Evolutionary conservation across 2,797 vertebrate genomes (phyloP).

Genomic region (Diplodus puntazzo): DNA sequence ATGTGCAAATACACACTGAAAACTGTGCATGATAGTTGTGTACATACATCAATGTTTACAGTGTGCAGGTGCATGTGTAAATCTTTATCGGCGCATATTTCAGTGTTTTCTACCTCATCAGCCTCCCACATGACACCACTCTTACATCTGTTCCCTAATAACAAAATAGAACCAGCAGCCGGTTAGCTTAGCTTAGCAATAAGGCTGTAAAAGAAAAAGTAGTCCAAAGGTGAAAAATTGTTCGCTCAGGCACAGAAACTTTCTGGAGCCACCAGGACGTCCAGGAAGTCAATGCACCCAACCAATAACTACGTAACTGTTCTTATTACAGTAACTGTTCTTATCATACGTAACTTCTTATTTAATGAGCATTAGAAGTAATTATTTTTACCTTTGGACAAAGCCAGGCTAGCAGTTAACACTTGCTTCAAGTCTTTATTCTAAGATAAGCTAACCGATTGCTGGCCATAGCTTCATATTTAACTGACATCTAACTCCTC

Average conservation of each 20-base stretch:
- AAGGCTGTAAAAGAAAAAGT: background rate
- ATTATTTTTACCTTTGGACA: background rate
- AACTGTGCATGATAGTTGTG: too few species aligned
- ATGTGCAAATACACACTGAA: too few species aligned
- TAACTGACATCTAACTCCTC: background rate
- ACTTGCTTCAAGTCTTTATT: background rate
- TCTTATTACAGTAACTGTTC: too few species aligned
- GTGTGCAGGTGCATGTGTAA: too few species aligned
- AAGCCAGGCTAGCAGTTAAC: background rate
- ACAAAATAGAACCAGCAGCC: background rate
- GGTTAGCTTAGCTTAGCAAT: conserved; percentile 15
- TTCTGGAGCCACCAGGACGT: background rate
- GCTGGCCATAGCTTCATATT: background rate
- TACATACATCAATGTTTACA: too few species aligned
- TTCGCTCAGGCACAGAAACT: background rate
- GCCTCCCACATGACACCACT: background rate
- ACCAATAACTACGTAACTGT: too few species aligned
- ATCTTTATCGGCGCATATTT: too few species aligned
- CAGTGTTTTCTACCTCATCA: too few species aligned
- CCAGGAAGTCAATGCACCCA: background rate
- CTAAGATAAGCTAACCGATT: background rate
- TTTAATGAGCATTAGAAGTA: background rate
- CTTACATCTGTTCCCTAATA: background rate
- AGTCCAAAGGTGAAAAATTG: background rate
- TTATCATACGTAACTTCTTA: too few species aligned